Percentiles rank a stretch among this genome's conserved stretches.
phyloP scores from a whole-genome alignment of 2,113 vertebrate species.

The Shinisaurus crocodilurus region DNA sequence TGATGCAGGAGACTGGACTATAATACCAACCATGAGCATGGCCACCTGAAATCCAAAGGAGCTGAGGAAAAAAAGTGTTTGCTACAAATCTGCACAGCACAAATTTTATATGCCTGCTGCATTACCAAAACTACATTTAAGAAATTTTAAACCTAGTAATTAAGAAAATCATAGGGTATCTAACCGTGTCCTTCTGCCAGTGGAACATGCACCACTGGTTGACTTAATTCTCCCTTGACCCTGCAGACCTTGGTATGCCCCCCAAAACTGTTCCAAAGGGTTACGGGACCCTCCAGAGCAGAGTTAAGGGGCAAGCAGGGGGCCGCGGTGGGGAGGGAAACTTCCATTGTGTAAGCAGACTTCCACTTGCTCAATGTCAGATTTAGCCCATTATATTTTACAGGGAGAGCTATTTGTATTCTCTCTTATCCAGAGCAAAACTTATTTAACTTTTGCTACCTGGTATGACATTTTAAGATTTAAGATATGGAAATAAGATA shows the following conservation, averaged over 20 bases:
- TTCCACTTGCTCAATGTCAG: too few relatives aligned
- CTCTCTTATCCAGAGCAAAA: background rate
- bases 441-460: conserved; percentile 1
- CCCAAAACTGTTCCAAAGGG: too few relatives aligned
- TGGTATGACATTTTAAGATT: conserved; percentile 21
- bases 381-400: background rate
- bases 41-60: background rate
- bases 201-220: too few relatives aligned
- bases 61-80: background rate
- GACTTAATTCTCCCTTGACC: too few relatives aligned
- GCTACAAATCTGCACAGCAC: background rate
- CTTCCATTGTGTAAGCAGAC: too few relatives aligned
- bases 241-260: too few relatives aligned
- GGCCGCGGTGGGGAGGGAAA: too few relatives aligned
- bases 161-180: too few relatives aligned
- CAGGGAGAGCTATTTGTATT: background rate
- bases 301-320: too few relatives aligned
- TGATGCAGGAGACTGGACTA: background rate
- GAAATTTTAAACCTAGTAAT: background rate
- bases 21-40: background rate
- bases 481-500: background rate
- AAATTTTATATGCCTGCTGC: background rate
- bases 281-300: too few relatives aligned
- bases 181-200: too few relatives aligned
- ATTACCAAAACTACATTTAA: background rate